Conservation (phyloP, 2,888 invertebrate genomes). For the Fragum whitleyi region DNA sequence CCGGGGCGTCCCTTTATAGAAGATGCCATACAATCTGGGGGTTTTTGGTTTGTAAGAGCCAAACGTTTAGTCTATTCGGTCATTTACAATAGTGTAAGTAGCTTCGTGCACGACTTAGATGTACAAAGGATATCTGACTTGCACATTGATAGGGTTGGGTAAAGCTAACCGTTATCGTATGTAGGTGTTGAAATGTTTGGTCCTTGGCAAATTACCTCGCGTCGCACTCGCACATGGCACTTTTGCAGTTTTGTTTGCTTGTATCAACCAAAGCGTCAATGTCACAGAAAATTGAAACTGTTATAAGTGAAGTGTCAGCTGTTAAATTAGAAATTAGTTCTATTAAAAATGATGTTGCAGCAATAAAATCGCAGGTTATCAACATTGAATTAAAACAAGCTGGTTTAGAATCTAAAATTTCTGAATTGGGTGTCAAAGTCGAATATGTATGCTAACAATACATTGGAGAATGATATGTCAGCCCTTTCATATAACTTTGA, state of each 20-base stretch:
- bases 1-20: constrained; percentile 64
- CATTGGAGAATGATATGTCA: too few species aligned
- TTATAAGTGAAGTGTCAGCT: too few species aligned
- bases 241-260: constrained; percentile 59
- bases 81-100: constrained; percentile 44
- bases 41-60: constrained; percentile 56
- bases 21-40: constrained; percentile 53
- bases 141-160: constrained; percentile 49
- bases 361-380: too few species aligned
- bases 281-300: too few species aligned
- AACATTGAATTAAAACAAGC: too few species aligned
- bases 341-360: too few species aligned
- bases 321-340: too few species aligned
- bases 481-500: too few species aligned
- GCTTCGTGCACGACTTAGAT: constrained; percentile 30
- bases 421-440: too few species aligned
- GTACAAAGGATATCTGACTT: constrained; percentile 53
- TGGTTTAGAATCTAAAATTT: too few species aligned
- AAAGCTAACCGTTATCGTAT: constrained; percentile 47
- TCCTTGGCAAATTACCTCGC: constrained; percentile 50
- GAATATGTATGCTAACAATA: too few species aligned
- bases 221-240: constrained; percentile 38
- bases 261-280: too few species aligned
- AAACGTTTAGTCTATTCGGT: constrained; percentile 44
- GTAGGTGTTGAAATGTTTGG: constrained; percentile 62